Percentiles rank a stretch among this genome's conserved stretches.
phyloP scores from a whole-genome alignment of 2,888 invertebrate species.

The Masnerella sp. region DNA sequence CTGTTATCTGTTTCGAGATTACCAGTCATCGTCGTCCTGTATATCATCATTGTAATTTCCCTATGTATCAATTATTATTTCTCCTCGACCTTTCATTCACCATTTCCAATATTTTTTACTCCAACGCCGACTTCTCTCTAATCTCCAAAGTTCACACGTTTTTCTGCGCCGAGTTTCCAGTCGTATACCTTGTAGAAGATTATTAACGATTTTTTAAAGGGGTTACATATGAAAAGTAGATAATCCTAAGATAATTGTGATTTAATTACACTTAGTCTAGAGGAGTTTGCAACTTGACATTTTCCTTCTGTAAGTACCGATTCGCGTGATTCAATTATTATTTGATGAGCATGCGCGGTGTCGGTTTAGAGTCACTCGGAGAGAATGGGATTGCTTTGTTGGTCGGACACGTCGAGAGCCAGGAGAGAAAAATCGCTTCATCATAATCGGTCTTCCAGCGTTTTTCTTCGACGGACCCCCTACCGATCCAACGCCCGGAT shows the following conservation, averaged over 20 bases:
- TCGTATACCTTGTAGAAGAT: no score
- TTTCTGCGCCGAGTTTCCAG: no score
- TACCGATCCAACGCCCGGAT: constrained; percentile 71
- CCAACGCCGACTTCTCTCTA: no score
- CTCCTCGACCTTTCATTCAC: constrained; percentile 30
- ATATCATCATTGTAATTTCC: constrained; percentile 47
- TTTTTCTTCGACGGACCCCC: constrained; percentile 70
- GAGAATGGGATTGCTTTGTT: constrained; percentile 64
- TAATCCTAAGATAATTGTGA: no score
- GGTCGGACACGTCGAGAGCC: constrained; percentile 55
- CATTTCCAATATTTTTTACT: no score
- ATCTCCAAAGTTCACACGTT: no score
- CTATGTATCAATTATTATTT: constrained; percentile 53
- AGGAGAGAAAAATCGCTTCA: constrained; percentile 73
- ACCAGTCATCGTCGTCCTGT: constrained; percentile 55
- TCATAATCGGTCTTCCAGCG: constrained; percentile 77
- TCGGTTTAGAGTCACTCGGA: constrained; percentile 41
- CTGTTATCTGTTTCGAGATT: constrained; percentile 57
- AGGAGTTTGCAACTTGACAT: no score
- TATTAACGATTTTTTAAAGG: no score
- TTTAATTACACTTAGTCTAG: no score
- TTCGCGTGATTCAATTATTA: constrained; percentile 77
- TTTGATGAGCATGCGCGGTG: constrained; percentile 25
- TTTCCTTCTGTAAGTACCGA: constrained; percentile 67
- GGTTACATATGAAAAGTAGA: no score